phyloP scores from a whole-genome alignment of 2,888 invertebrate genomes.

The Watsonalla cultraria region DNA sequence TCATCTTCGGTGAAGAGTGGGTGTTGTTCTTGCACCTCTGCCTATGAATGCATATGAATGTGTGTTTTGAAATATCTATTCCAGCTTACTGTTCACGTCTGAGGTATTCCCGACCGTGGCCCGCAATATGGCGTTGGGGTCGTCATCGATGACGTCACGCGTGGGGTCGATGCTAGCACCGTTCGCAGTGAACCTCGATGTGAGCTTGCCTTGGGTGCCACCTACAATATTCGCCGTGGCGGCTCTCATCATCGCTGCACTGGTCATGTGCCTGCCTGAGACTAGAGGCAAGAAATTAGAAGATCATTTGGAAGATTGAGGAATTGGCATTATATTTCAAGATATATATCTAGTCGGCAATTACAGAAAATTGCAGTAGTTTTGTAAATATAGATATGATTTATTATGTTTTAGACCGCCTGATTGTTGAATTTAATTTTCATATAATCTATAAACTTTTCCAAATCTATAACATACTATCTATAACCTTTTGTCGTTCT shows the following conservation, averaged over 20 bases:
- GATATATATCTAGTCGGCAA: no score
- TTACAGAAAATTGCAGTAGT: no score
- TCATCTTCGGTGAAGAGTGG: no score
- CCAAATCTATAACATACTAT: no score
- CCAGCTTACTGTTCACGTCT: constrained; percentile 65
- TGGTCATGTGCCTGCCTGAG: constrained; percentile 10
- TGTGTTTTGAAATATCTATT: constrained; percentile 6
- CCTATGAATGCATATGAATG: no score
- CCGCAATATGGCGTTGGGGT: constrained; percentile 72
- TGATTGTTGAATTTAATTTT: no score
- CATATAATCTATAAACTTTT: no score
- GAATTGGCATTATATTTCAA: no score
- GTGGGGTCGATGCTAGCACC: constrained; percentile 76
- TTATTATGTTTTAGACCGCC: no score
- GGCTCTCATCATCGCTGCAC: constrained; percentile 2
- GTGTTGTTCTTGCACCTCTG: no score
- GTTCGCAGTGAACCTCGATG: constrained; percentile 51
- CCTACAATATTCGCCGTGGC: constrained; percentile 7
- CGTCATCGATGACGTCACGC: constrained; percentile 73
- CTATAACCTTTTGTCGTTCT: no score
- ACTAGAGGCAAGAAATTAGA: constrained; percentile 11
- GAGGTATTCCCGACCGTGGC: constrained; percentile 77
- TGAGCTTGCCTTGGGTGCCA: constrained; percentile 6
- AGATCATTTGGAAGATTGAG: constrained; percentile 7
- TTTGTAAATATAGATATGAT: no score